These are phyloP conservation scores for Agapornis roseicollis DNA, from an alignment of 2,113 vertebrate genomes.

Conservation along the genomic window DNA sequence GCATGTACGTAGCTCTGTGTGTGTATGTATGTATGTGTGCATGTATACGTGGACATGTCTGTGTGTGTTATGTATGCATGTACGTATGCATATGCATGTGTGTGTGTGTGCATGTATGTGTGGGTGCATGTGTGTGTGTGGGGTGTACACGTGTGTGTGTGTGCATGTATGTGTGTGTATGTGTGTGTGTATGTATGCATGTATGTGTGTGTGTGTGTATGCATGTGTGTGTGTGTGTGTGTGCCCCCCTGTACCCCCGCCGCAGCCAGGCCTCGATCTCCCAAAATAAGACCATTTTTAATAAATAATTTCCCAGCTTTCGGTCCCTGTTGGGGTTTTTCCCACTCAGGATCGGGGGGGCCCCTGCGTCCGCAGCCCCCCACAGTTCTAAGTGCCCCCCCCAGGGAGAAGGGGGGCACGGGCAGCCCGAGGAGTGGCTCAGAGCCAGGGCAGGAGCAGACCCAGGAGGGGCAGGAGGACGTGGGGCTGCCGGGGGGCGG, in stretches of 20 bases:
- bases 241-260: not conserved
- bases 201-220: fast-evolving
- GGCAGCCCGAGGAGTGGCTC: not conserved
- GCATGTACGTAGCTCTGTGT: no score
- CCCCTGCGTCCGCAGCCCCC: not conserved
- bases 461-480: not conserved
- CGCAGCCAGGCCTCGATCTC: conserved; percentile 3
- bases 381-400: not conserved
- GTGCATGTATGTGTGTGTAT: fast-evolving
- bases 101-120: no score
- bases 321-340: conserved; percentile 30
- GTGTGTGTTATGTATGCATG: no score
- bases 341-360: not conserved
- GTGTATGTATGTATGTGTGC: fast-evolving
- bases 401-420: not conserved
- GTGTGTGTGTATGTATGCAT: no score
- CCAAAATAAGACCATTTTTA: conserved; percentile 82
- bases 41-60: no score
- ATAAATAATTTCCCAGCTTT: conserved; percentile 74
- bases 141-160: no score
- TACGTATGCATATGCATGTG: fast-evolving
- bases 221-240: no score
- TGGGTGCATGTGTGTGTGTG: no score
- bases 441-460: conserved; percentile 4
- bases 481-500: not conserved